Evolutionary conservation across 2,113 vertebrate genomes (phyloP).

Genomic region (Anseranas semipalmata): DNA sequence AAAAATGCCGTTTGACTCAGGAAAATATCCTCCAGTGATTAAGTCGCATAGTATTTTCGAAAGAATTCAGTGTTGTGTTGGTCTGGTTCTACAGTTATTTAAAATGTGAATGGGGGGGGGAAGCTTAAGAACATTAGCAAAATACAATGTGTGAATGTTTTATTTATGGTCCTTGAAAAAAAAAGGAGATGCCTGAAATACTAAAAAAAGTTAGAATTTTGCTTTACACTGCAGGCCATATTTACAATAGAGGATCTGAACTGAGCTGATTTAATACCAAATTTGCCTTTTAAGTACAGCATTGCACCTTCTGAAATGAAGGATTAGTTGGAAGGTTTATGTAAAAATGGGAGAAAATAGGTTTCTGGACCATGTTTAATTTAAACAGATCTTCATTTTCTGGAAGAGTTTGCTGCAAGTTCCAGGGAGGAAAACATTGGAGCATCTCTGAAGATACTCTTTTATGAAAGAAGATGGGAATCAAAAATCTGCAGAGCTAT

Average conservation of each 20-base stretch:
- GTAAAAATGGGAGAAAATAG: not conserved
- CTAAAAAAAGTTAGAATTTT: not conserved
- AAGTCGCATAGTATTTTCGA: not conserved
- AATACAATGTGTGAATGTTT: not conserved
- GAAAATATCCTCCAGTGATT: slow-evolving; percentile 28
- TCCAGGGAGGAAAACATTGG: not conserved
- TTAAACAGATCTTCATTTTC: not conserved
- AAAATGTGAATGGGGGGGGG: not conserved
- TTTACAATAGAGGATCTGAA: not conserved
- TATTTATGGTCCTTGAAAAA: not conserved
- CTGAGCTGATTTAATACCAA: not conserved
- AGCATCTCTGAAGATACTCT: not conserved
- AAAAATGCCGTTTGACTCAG: not conserved
- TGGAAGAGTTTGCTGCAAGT: not conserved
- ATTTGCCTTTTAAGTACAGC: not conserved
- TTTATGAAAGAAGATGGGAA: not conserved
- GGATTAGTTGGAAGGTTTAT: not conserved
- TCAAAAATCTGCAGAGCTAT: not conserved
- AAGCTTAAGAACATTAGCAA: not conserved
- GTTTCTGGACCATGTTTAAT: not conserved
- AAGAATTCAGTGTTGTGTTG: not conserved
- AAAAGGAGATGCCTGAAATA: not conserved
- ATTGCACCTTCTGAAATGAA: not conserved
- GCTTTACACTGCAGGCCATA: not conserved
- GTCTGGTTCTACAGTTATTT: not conserved